Base-by-base conservation (phyloP, 2,797 vertebrate genomes). In the Pygocentrus nattereri region DNA sequence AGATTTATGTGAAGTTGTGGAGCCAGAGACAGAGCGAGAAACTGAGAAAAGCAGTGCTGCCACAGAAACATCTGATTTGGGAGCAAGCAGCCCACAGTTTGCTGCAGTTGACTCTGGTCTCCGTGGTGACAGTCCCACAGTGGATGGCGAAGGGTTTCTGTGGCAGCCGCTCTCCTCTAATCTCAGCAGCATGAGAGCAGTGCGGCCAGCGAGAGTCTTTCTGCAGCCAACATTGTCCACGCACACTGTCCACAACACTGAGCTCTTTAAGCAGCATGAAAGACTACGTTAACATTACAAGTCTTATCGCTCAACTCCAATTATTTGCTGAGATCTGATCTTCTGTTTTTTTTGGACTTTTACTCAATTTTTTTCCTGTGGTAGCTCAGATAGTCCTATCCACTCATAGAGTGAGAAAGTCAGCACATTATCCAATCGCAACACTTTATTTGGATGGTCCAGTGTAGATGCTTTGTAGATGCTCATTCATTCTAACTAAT, bases 121-220 rank as follows among this genome's bases (percentile, higher is more conserved):
- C 90, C 90, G 77, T 88, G 90, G 87, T 87, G 80, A 93, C 92
- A 86, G 82, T 88, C 86, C 89, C 82, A 72, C 49, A 50, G 88
- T 54, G 81, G 88, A 87, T 87, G 85, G 76, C 31, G 81, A 84
- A 88, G 87, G 89, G 13, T 82, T 87, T 89, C 38, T 89, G 88
- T 76, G 83, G 82, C 86, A 83, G 79, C 84, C 81, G 80, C 77
- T 82, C 89, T 90, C 80, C 78, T 90, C 89, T 89, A 84, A 91
- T 90, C 87, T 85, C 81, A 50, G 80, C 58, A 80, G 86, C 76
- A 88, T 83, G 88, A 83, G 78, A 89, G 73, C 87, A 86, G 88
- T 91, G 85, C 85, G 82, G 86, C 87, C 70, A 4, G 82, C 85
- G 80, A 31, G 59, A 84, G 86, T 84, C 75, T 62, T 80, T 80